Percentiles rank a stretch among this genome's conserved stretches.
These are phyloP conservation scores for Heliconius hewitsoni DNA, from an alignment of 1,140 invertebrate species.

Conservation along the genomic window DNA sequence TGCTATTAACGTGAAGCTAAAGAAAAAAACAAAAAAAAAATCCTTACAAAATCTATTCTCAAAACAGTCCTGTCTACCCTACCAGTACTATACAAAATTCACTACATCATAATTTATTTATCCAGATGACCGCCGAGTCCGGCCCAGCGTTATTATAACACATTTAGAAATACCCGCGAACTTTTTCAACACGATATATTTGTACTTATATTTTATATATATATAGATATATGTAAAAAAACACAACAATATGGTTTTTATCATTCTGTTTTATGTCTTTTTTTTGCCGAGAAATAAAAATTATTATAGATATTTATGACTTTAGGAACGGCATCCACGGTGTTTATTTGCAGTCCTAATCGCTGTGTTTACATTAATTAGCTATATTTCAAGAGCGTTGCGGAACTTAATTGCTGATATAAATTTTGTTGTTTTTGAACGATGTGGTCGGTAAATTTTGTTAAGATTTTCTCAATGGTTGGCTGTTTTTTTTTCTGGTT, in stretches of 20 bases:
- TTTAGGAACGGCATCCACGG: conserved; percentile 60
- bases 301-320: conserved; percentile 80
- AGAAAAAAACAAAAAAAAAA: not conserved
- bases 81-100: conserved; percentile 49
- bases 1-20: not conserved
- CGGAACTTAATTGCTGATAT: conserved; percentile 35
- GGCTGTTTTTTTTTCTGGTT: not conserved
- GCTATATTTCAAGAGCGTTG: conserved; percentile 68
- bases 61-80: conserved; percentile 40
- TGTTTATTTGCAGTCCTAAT: conserved; percentile 75
- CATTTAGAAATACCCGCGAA: conserved; percentile 57
- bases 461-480: conserved; percentile 73
- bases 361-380: conserved; percentile 80
- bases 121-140: conserved; percentile 71
- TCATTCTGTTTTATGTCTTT: conserved; percentile 74
- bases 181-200: not conserved
- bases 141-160: conserved; percentile 69
- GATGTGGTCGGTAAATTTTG: conserved; percentile 12
- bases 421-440: conserved; percentile 9
- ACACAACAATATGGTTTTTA: conserved; percentile 73
- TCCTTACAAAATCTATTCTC: not conserved
- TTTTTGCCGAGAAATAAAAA: conserved; percentile 72
- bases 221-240: conserved; percentile 19
- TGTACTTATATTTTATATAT: not conserved
- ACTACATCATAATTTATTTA: conserved; percentile 80